Evolutionary conservation across 2,113 vertebrate genomes (phyloP).

Genomic region (Rhea pennata): DNA sequence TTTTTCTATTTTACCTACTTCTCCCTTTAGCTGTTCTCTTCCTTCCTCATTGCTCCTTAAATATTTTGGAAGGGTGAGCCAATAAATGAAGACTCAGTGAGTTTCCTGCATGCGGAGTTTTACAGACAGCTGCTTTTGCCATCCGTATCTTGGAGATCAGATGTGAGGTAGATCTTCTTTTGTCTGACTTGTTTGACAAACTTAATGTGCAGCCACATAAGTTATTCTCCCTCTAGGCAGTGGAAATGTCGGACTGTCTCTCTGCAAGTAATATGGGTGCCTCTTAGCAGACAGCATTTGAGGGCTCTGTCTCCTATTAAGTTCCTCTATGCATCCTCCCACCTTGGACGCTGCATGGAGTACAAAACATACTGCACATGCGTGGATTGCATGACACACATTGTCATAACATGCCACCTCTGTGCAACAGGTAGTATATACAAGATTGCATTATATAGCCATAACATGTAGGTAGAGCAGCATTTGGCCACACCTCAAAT

Average conservation of each 20-base stretch:
- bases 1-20: neutral
- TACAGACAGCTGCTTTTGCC: conserved; percentile 22
- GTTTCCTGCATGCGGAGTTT: neutral
- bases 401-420: too few relatives aligned
- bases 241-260: neutral
- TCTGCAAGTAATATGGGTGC: neutral
- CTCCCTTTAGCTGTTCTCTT: neutral
- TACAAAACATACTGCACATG: neutral
- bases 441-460: fast-evolving
- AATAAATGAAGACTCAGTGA: neutral
- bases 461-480: fast-evolving
- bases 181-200: conserved; percentile 35
- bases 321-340: neutral
- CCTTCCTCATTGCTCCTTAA: neutral
- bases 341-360: neutral
- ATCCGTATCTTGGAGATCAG: neutral
- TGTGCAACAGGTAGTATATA: fast-evolving
- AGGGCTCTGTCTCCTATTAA: neutral
- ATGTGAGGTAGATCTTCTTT: conserved; percentile 25
- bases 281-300: neutral
- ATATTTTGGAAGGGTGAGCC: neutral
- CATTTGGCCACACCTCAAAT: neutral
- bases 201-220: conserved; percentile 26
- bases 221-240: conserved; percentile 36
- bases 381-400: neutral